A percentile compares a stretch with the other conserved stretches of the same genome.
Evolutionary conservation across 2,888 invertebrate species (phyloP).

Genomic region (Marasmarcha lunaedactyla): DNA sequence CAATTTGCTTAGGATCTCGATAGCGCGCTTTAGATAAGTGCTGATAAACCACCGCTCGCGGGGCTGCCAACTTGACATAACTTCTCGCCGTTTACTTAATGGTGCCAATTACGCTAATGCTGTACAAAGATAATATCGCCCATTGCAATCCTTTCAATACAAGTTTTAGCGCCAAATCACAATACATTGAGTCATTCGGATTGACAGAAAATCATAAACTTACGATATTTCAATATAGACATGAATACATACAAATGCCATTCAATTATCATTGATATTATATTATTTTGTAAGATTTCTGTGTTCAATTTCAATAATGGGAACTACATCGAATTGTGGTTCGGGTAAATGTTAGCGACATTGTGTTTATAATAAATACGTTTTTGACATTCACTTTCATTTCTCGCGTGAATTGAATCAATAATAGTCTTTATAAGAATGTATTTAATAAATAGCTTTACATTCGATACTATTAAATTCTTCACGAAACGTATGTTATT

Average conservation of each 20-base stretch:
- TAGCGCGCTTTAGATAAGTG: constrained; percentile 36
- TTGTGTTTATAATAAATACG: too few relatives aligned
- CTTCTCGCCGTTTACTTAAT: neutral
- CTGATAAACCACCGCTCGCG: neutral
- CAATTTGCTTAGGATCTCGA: constrained; percentile 48
- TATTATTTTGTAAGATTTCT: too few relatives aligned
- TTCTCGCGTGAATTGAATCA: constrained; percentile 58
- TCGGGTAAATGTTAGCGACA: too few relatives aligned
- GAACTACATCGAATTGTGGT: too few relatives aligned
- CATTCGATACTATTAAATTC: too few relatives aligned
- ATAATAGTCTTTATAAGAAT: neutral
- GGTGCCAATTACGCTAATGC: neutral
- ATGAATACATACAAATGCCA: constrained; percentile 7
- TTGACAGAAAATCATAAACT: constrained; percentile 13
- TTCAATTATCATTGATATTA: too few relatives aligned
- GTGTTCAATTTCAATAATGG: too few relatives aligned
- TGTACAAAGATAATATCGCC: neutral
- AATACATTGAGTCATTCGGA: too few relatives aligned
- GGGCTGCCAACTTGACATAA: neutral
- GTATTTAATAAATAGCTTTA: constrained; percentile 2
- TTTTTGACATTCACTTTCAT: constrained; percentile 47
- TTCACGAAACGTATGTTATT: too few relatives aligned
- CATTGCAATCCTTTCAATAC: neutral
- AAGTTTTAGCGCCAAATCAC: too few relatives aligned
- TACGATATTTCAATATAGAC: constrained; percentile 7